phyloP scores from a whole-genome alignment of 2,113 vertebrate species.

The Proteles cristata region DNA sequence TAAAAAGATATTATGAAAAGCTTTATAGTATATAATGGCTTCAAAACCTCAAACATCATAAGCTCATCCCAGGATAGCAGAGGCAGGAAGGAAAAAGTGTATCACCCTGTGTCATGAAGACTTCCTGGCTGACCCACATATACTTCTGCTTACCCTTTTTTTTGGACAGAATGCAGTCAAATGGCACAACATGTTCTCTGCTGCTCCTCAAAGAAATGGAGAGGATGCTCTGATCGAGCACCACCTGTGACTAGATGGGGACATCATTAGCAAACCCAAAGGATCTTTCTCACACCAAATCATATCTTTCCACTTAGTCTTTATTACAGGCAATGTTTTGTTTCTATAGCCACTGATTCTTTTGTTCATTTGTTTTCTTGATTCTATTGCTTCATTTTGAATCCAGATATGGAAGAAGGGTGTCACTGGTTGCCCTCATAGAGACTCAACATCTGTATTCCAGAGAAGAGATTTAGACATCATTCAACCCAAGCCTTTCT shows the following conservation, averaged over 20 bases:
- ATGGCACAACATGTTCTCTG: not conserved
- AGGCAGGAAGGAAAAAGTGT: not conserved
- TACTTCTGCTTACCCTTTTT: not conserved
- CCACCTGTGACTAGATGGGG: not conserved
- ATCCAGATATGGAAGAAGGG: not conserved
- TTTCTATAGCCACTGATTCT: not conserved
- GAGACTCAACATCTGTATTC: not conserved
- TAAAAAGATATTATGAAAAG: not conserved
- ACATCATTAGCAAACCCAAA: not conserved
- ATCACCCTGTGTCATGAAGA: not conserved
- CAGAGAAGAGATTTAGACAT: not conserved
- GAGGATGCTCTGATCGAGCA: not conserved
- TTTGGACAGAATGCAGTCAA: not conserved
- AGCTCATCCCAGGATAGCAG: not conserved
- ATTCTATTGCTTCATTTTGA: not conserved
- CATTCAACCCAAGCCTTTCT: not conserved
- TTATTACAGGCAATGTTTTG: not conserved
- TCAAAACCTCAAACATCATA: not conserved
- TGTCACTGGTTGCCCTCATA: not conserved
- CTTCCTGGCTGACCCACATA: not conserved
- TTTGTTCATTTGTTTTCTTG: not conserved
- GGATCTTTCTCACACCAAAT: not conserved
- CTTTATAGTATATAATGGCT: not conserved
- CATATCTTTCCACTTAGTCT: not conserved
- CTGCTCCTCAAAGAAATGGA: not conserved